Evolutionary conservation across 2,888 invertebrate species (phyloP), one percentile per base, ranked within the genome.

Genomic region (Nudaria mundana): DNA sequence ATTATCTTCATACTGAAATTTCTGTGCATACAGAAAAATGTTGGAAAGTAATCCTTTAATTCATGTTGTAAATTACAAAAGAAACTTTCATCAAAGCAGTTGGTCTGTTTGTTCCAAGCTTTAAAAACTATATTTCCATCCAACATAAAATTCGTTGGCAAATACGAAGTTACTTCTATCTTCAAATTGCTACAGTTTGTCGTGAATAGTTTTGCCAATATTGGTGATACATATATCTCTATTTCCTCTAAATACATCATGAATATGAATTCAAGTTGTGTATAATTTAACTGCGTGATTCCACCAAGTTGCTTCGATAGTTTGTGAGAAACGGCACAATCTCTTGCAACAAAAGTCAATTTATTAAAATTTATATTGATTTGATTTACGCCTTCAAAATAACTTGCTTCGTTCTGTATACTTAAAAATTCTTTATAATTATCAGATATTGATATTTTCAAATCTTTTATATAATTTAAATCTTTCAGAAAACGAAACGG

Each of bases 51-150:
- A 40, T 74, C 60, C 37, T 60, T 63, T 11, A 73, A 38, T 18
- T 70, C 71, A 1, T 43, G 13, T 3, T 37, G 44, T 10, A 73
- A 15, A 11, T 50, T 43, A 3, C 30, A 37, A 32, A 61, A 66
- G 38, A 74, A 74, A 0, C 22, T 10, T 2, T 57, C 58, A 26
- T 72, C 50, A 34, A 74, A 73, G 2, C n/a, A 42, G 2, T 54
- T 69, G 2, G 44, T 52, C 0, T 37, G 22, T 32, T 65, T 73
- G 30, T 64, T 65, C 73, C 73, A 74, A 28, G 72, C 70, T 42
- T 62, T 69, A 35, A 74, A 73, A 13, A 72, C 40, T 4, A 72
- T 69, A 35, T 73, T 71, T 0, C 72, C 66, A 30, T 68, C 65
- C 4, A 73, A 28, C 56, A 65, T 60, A 12, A 73, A 68, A 32